These are phyloP conservation scores for Arremon aurantiirostris DNA, from an alignment of 2,797 vertebrate species.

Conservation along the genomic window DNA sequence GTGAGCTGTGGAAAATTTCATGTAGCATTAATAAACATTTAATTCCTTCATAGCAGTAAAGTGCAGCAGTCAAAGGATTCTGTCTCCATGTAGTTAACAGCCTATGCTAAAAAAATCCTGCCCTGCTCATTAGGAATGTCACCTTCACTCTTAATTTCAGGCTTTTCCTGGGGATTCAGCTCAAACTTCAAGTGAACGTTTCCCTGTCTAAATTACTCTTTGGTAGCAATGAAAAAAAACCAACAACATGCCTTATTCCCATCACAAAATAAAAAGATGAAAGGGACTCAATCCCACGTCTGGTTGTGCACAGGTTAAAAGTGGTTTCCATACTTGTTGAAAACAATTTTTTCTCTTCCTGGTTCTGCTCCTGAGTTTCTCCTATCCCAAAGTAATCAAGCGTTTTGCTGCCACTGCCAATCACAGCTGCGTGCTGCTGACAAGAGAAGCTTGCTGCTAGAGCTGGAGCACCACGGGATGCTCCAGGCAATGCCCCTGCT, in stretches of 20 bases:
- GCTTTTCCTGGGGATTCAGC: not conserved
- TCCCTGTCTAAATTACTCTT: not conserved
- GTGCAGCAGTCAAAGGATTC: not conserved
- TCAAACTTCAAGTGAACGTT: not conserved
- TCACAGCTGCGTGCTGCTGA: constrained; percentile 20
- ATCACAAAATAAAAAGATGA: not conserved
- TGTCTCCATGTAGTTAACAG: not conserved
- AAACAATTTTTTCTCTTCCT: not conserved
- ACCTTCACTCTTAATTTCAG: not conserved
- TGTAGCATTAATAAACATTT: not conserved
- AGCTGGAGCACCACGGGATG: constrained; percentile 14
- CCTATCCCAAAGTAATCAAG: not conserved
- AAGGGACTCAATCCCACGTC: not conserved
- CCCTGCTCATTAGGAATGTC: not conserved
- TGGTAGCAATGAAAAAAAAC: not conserved
- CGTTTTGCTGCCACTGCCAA: not conserved
- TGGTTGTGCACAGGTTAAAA: not conserved
- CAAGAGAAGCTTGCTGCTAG: not conserved
- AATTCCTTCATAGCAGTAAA: not conserved
- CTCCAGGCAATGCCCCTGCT: constrained; percentile 30
- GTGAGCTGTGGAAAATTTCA: not conserved
- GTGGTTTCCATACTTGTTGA: not conserved
- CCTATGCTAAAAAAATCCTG: not conserved
- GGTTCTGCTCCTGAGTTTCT: not conserved
- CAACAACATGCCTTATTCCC: not conserved